A percentile compares a stretch with the other conserved stretches of the same genome.
Evolutionary conservation across 2,113 vertebrate species (phyloP).

Genomic region (Rhynchopsitta pachyrhyncha): DNA sequence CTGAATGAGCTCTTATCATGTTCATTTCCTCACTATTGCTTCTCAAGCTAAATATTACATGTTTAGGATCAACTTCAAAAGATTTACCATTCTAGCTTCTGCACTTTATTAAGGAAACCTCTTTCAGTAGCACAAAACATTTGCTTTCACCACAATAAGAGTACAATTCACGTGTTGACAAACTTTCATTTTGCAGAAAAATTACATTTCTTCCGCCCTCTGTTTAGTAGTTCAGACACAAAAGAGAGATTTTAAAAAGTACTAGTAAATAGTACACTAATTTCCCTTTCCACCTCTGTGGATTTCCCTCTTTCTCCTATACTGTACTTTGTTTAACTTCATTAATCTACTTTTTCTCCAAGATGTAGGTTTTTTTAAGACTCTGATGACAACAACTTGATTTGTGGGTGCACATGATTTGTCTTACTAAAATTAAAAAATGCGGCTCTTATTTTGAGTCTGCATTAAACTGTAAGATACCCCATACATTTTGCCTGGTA

Average conservation of each 20-base stretch:
- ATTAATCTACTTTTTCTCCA: background rate
- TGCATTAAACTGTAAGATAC: background rate
- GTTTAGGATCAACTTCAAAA: constrained; percentile 78
- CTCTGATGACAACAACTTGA: background rate
- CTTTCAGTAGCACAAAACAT: constrained; percentile 38
- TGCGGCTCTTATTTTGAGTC: background rate
- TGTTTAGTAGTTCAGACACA: background rate
- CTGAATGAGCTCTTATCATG: constrained; percentile 84
- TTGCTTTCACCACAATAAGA: constrained; percentile 18
- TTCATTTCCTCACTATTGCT: constrained; percentile 83
- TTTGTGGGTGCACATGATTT: background rate
- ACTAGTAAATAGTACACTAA: background rate
- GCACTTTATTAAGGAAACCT: constrained; percentile 59
- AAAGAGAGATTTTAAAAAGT: background rate
- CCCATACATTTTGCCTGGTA: background rate
- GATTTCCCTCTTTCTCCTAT: background rate
- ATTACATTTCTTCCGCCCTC: background rate
- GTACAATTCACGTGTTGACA: background rate
- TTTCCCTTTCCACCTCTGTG: background rate
- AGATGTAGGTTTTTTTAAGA: background rate
- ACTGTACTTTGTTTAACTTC: background rate
- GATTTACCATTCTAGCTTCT: constrained; percentile 43
- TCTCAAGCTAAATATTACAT: constrained; percentile 87
- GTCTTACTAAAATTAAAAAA: constrained; percentile 3
- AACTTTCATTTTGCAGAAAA: background rate